A percentile compares a stretch with the other conserved stretches of the same genome.
Conservation (phyloP, 2,888 invertebrate genomes). For the Habrosyne pyritoides region DNA sequence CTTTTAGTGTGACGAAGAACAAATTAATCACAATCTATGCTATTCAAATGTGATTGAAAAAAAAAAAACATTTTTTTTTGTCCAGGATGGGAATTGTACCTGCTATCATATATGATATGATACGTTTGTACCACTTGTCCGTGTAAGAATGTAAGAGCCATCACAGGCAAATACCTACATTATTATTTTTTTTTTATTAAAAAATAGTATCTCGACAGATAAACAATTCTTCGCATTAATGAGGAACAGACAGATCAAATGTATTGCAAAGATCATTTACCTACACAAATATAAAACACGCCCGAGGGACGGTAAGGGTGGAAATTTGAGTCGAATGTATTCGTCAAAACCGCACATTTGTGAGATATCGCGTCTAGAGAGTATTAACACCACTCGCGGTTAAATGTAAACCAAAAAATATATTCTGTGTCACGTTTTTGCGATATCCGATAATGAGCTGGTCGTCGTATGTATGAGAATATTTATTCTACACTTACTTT, state of each 20-base stretch:
- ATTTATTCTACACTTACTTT: neutral
- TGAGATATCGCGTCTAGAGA: neutral
- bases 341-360: slow-evolving; percentile 4
- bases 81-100: too few species aligned
- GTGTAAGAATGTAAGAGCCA: too few species aligned
- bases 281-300: slow-evolving; percentile 4
- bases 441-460: slow-evolving; percentile 27
- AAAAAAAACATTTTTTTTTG: too few species aligned
- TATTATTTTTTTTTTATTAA: too few species aligned
- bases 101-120: too few species aligned
- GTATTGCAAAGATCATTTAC: slow-evolving; percentile 1
- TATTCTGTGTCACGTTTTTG: slow-evolving; percentile 28
- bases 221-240: neutral
- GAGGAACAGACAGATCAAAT: slow-evolving; percentile 1
- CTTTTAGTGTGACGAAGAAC: too few species aligned
- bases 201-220: too few species aligned
- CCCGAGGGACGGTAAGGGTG: neutral
- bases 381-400: slow-evolving; percentile 1
- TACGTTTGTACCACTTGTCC: too few species aligned
- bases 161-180: too few species aligned
- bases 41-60: too few species aligned
- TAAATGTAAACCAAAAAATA: slow-evolving; percentile 17
- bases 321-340: slow-evolving; percentile 5
- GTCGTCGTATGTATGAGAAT: neutral
- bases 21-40: too few species aligned